These are phyloP conservation scores for Synergus umbraculus DNA, from an alignment of 2,888 invertebrate species.

Conservation along the genomic window DNA sequence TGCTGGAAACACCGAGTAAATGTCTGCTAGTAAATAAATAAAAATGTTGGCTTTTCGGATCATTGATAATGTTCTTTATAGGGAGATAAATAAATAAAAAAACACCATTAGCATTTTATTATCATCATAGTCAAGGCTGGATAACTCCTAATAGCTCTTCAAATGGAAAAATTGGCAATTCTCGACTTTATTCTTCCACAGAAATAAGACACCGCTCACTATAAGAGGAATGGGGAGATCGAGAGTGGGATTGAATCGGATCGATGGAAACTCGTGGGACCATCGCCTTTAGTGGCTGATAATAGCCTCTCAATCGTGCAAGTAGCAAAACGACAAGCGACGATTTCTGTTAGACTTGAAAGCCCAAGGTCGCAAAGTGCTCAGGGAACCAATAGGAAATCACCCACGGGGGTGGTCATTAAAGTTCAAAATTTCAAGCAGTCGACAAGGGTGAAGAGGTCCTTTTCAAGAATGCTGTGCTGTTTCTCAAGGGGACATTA, in stretches of 20 bases:
- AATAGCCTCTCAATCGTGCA: not conserved
- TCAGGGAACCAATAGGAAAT: conserved; percentile 1
- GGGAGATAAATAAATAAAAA: too few relatives aligned
- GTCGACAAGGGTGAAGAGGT: conserved; percentile 17
- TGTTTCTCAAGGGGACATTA: conserved; percentile 38
- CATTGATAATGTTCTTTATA: too few relatives aligned
- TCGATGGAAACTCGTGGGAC: conserved; percentile 19
- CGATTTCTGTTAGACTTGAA: conserved; percentile 21
- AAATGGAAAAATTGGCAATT: too few relatives aligned
- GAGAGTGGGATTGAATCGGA: not conserved
- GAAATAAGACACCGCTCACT: not conserved
- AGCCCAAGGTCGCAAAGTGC: conserved; percentile 26
- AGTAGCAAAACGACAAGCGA: not conserved
- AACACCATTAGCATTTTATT: too few relatives aligned
- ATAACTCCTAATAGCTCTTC: too few relatives aligned
- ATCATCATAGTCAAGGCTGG: too few relatives aligned
- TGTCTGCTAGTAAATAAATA: too few relatives aligned
- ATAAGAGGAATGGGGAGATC: not conserved
- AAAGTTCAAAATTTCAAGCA: conserved; percentile 18
- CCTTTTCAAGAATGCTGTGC: conserved; percentile 21
- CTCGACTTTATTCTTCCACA: not conserved
- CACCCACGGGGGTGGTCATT: conserved; percentile 15
- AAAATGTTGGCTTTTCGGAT: too few relatives aligned
- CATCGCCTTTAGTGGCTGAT: conserved; percentile 31
- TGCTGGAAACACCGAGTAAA: too few relatives aligned